Evolutionary conservation across 2,113 vertebrate genomes (phyloP).

Genomic region (Microcebus murinus): DNA sequence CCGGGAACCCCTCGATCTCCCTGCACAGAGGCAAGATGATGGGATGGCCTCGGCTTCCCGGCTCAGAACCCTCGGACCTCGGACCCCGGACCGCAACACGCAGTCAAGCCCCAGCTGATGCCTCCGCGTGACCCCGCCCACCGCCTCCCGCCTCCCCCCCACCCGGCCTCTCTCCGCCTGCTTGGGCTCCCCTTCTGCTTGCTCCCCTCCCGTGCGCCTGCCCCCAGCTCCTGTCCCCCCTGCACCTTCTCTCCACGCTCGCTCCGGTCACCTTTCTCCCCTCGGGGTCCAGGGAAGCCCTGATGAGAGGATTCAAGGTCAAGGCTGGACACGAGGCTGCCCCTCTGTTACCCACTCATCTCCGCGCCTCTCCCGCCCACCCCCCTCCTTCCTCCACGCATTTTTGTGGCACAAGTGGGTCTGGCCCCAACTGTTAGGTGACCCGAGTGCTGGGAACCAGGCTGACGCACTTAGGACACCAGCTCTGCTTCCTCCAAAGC

Average conservation of each 20-base stretch:
- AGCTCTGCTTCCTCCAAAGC: not conserved
- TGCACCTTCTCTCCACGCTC: slow-evolving; percentile 95
- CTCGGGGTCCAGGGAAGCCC: slow-evolving; percentile 95
- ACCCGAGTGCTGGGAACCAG: not conserved
- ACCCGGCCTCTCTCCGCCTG: too few species aligned
- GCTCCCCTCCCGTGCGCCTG: not conserved
- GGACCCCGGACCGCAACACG: too few species aligned
- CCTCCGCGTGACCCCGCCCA: not conserved
- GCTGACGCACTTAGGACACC: not conserved
- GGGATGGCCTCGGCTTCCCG: not conserved
- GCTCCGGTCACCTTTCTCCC: slow-evolving; percentile 94
- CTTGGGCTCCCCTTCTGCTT: too few species aligned
- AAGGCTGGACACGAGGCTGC: not conserved
- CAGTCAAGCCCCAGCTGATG: not conserved
- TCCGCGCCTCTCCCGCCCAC: not conserved
- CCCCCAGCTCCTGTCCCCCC: not conserved
- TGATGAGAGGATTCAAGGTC: slow-evolving; percentile 74
- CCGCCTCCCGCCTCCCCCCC: not conserved
- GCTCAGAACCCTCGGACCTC: not conserved
- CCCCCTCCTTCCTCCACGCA: not conserved
- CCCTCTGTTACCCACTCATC: not conserved
- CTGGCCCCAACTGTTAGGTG: not conserved
- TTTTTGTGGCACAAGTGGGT: rapidly evolving
- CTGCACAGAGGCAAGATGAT: slow-evolving; percentile 80
- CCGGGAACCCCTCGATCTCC: slow-evolving; percentile 93